Evolutionary conservation across 2,113 vertebrate genomes (phyloP).

Genomic region (Brachyistius frenatus): DNA sequence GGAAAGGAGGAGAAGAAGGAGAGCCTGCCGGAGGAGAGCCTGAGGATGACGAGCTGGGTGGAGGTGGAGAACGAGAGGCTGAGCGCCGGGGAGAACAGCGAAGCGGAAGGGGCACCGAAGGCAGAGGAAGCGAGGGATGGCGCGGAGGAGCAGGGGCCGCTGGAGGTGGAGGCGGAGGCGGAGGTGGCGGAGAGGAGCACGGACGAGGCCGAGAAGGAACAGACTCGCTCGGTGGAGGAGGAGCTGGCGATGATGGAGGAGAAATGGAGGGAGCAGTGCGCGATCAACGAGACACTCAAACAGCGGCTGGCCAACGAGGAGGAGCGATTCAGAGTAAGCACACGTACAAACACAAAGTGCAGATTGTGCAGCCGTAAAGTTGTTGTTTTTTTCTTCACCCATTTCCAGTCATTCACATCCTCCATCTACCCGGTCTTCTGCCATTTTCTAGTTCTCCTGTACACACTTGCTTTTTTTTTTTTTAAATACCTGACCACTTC

Average conservation of each 20-base stretch:
- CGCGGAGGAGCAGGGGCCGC: not conserved
- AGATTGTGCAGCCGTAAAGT: not conserved
- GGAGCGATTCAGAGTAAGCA: constrained; percentile 89
- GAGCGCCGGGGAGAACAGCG: constrained; percentile 7
- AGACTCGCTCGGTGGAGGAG: constrained; percentile 90
- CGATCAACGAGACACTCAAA: constrained; percentile 90
- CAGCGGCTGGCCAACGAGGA: constrained; percentile 90
- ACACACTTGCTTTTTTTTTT: no score
- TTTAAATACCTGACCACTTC: no score
- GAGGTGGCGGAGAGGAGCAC: constrained; percentile 24
- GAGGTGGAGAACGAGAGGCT: constrained; percentile 68
- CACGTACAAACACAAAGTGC: not conserved
- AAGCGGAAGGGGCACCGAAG: constrained; percentile 4
- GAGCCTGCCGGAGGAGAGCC: constrained; percentile 69
- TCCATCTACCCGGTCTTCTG: no score
- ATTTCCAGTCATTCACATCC: no score
- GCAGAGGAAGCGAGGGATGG: not conserved
- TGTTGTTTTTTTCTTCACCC: no score
- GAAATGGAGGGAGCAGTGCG: constrained; percentile 96
- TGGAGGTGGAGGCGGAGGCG: constrained; percentile 21
- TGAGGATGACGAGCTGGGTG: constrained; percentile 78
- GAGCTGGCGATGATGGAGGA: constrained; percentile 94
- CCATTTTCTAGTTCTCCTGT: no score
- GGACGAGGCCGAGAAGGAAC: constrained; percentile 57
- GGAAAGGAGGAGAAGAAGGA: constrained; percentile 52